Evolutionary conservation across 2,113 vertebrate species (phyloP).

Genomic region (Corythoichthys haematopterus): DNA sequence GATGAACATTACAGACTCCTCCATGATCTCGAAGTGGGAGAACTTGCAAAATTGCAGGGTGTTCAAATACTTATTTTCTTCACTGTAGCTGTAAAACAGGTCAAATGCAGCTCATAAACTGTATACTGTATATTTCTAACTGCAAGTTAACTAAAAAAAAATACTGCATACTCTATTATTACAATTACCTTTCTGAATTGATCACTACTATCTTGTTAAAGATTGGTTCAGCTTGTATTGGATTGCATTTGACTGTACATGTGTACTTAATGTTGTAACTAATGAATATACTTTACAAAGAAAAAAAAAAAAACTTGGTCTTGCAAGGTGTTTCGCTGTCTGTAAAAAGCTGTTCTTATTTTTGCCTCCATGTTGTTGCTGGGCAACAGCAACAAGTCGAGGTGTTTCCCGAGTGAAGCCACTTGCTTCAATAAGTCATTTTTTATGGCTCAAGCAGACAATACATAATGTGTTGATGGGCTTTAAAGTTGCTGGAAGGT

Average conservation of each 20-base stretch:
- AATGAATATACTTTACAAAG: not conserved
- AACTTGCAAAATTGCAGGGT: too few relatives aligned
- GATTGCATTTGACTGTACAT: not conserved
- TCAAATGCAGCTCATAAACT: too few relatives aligned
- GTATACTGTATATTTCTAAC: too few relatives aligned
- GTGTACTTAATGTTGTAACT: not conserved
- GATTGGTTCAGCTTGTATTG: not conserved
- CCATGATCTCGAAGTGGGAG: too few relatives aligned
- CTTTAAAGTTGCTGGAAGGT: not conserved
- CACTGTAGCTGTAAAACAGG: too few relatives aligned
- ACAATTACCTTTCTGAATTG: too few relatives aligned
- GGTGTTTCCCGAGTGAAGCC: not conserved
- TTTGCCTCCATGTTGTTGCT: not conserved
- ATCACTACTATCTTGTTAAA: too few relatives aligned
- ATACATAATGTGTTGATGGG: not conserved
- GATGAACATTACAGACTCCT: too few relatives aligned
- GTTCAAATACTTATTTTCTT: too few relatives aligned
- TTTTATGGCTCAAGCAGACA: conserved; percentile 5
- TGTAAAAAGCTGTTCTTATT: not conserved
- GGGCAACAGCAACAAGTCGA: not conserved
- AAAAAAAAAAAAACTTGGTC: not conserved
- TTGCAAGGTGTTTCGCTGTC: not conserved
- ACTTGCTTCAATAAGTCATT: not conserved
- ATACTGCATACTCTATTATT: too few relatives aligned
- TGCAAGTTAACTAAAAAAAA: too few relatives aligned